Base-by-base conservation (phyloP, 2,797 vertebrate genomes). In the Hydrocynus forskahlii region DNA sequence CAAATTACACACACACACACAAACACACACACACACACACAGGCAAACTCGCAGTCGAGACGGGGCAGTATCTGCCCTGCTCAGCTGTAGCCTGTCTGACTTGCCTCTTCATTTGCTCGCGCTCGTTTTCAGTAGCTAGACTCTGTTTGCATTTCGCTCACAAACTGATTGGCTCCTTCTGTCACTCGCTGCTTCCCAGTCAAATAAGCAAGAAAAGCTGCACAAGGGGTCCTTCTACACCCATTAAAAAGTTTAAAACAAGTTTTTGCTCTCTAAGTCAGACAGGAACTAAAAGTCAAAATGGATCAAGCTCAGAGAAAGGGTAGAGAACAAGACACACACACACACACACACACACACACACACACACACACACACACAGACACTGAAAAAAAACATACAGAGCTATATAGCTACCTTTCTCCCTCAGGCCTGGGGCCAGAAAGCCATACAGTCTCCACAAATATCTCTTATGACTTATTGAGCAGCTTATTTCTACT, bases 111-210 rank as follows among this genome's bases (percentile, higher is more conserved):
- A 69, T 69, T 62, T 62, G 19, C 45, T 19, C n/a, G 55, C 2
- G 19, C n/a, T 70, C 55, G 2, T 76, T 81, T 76, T 71, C 35
- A 2, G 43, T 45, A 54, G 60, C 43, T 35, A 9, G 69, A 45
- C 29, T 60, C 23, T 6, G 57, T 75, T 50, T 7, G 16, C 67
- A 71, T 70, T 70, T 45, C 43, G 59, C 48, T 50, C 13, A 0
- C 76, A 79, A 43, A 70, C 45, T 78, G 75, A 80, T 84, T 78
- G 78, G 40, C 81, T 55, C 48, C 72, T 63, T 81, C 75, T 29
- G 23, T 73, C 73, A 54, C 35, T 75, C 50, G 48, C 21, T 19
- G 14, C 59, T 29, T 25, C 7, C 35, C 25, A 68, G 52, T 69
- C 73, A 48, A 74, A 67, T 72, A 66, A 55, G 7, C 63, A 38